Conservation (phyloP, 1,140 invertebrate genomes). For the Aphelinus atriplicis region DNA sequence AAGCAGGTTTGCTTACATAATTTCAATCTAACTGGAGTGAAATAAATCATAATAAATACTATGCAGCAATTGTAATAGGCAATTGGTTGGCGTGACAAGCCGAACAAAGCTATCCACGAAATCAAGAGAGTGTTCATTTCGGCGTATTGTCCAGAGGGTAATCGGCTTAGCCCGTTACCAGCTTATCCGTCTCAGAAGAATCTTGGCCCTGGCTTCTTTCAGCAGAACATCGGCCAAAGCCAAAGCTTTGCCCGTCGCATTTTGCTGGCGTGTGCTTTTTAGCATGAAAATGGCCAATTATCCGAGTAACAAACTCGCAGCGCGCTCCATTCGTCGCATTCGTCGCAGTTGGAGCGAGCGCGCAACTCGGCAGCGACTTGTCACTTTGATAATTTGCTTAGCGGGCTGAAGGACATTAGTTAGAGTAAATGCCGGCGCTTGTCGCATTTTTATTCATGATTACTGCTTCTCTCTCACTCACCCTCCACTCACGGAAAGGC, state of each 20-base stretch:
- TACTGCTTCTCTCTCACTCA: conserved; percentile 51
- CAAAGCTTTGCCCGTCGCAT: no score
- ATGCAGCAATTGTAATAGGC: no score
- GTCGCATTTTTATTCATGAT: conserved; percentile 61
- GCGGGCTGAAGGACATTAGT: conserved; percentile 59
- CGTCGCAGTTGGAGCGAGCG: conserved; percentile 2
- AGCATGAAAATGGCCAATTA: conserved; percentile 63
- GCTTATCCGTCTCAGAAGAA: conserved; percentile 32
- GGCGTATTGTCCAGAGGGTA: conserved; percentile 17
- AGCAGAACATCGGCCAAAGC: no score
- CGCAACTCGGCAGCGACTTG: neutral
- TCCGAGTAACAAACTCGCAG: conserved; percentile 53
- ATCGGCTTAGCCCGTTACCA: conserved; percentile 35
- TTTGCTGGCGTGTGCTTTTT: conserved; percentile 34
- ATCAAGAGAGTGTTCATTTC: neutral
- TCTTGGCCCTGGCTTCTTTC: neutral
- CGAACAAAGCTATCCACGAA: neutral
- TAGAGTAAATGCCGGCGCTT: conserved; percentile 58
- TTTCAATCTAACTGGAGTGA: no score
- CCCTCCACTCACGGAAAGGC: conserved; percentile 15
- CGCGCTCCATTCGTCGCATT: conserved; percentile 5
- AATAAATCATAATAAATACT: no score
- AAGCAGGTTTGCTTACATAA: no score
- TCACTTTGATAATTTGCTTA: conserved; percentile 52
- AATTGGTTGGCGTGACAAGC: no score